Base-by-base conservation (phyloP, 2,113 vertebrate genomes). In the Strix uralensis region DNA sequence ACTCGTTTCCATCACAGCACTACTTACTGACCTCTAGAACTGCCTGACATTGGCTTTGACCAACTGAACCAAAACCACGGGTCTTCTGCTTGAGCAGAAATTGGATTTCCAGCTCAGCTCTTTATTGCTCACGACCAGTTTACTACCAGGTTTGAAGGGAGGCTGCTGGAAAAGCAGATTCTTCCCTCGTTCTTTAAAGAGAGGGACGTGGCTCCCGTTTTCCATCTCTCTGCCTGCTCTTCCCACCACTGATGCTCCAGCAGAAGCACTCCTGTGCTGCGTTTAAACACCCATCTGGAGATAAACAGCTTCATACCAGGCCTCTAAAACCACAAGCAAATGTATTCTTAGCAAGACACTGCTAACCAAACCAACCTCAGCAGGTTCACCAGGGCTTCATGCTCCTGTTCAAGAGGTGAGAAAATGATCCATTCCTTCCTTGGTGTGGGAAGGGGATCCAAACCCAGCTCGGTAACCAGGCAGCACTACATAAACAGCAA, bases 41-140 rank as follows among this genome's bases (percentile, higher is more conserved):
- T 58, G 71, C 81, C 80, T 22, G 29, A 40, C 0, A 0, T 44
- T 72, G 72, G 36, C 44, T 93, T 63, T 81, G 88, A 84, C 70
- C 85, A 96, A 92, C 59, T 70, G 88, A 93, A 92, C 74, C 82
- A 85, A 80, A 83, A 46, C 81, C 73, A 78, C 0, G 2, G 34
- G 30, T 30, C 70, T 86, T 92, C 77, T 82, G 77, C 91, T 95
- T 46, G 18, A 95, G 85, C 44, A 91, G 88, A 62, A 89, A 69
- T 79, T 81, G 52, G 44, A 88, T 96, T 97, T 97, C 86, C 90
- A 85, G 73, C 82, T 92, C 92, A 92, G 74, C 54, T 95, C 67
- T 70, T 94, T 40, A 82, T 91, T 92, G 86, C 55, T 95, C 13
- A 70, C 0, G 0, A 51, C 29, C 77, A 88, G 59, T 82, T 90